phyloP scores from a whole-genome alignment of 2,797 vertebrate species.

The Monodelphis domestica region DNA sequence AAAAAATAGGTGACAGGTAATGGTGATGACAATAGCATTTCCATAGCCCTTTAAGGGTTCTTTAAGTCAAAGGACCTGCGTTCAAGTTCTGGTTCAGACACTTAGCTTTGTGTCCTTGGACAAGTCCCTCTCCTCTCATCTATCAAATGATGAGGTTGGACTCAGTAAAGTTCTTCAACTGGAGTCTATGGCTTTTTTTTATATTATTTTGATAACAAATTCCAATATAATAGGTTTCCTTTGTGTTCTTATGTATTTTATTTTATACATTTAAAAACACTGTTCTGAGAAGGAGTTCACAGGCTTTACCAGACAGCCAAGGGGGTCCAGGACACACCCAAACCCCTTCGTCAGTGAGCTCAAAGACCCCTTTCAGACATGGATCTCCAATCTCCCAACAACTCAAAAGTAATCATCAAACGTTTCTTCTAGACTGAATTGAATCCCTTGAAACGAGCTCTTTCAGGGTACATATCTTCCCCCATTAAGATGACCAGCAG shows the following conservation, averaged over 20 bases:
- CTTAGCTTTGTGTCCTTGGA: not conserved
- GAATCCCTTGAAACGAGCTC: constrained; percentile 25
- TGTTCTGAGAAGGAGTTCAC: not conserved
- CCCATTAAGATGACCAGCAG: constrained; percentile 50
- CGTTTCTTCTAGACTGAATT: not conserved
- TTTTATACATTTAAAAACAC: not conserved
- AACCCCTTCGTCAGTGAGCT: not conserved
- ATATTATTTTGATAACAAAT: not conserved
- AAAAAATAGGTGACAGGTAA: not conserved
- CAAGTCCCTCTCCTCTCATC: not conserved
- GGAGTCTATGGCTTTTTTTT: not conserved
- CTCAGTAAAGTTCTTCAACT: not conserved
- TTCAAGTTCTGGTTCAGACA: constrained; percentile 5
- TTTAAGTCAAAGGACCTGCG: constrained; percentile 7
- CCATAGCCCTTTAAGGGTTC: not conserved
- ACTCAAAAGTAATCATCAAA: not conserved
- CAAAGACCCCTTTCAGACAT: not conserved
- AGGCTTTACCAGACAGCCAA: not conserved
- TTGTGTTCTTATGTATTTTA: not conserved
- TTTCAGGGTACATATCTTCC: constrained; percentile 14
- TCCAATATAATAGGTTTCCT: not conserved
- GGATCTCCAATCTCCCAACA: not conserved
- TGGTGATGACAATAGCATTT: not conserved
- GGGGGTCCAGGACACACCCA: not conserved
- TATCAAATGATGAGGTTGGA: not conserved